A percentile compares a stretch with the other conserved stretches of the same genome.
Evolutionary conservation across 35 echinoderm and acorn worm genomes (phyloP).

Genomic region (Lytechinus pictus): DNA sequence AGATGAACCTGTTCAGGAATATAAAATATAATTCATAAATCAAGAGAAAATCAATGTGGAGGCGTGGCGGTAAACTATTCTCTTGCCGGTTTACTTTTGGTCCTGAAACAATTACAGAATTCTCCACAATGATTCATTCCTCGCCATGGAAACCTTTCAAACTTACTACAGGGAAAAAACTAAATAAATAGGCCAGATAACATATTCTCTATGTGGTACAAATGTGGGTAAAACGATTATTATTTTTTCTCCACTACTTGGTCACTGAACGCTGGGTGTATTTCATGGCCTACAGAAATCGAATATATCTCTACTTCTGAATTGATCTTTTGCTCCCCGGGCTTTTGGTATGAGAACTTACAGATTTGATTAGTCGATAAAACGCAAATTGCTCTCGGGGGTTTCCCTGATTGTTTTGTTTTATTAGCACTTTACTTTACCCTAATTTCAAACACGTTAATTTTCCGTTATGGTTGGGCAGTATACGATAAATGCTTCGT

Average conservation of each 20-base stretch:
- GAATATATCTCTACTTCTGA: neutral
- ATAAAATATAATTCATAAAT: too few species aligned
- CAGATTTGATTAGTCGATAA: neutral
- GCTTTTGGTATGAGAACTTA: neutral
- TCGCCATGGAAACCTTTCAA: too few species aligned
- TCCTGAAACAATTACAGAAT: neutral
- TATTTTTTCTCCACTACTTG: neutral
- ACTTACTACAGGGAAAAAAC: neutral
- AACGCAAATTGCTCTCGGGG: neutral
- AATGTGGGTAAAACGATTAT: neutral
- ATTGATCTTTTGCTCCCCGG: neutral
- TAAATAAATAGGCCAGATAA: neutral
- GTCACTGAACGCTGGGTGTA: neutral
- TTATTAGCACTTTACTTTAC: too few species aligned
- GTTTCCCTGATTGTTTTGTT: neutral
- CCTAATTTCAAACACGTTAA: neutral
- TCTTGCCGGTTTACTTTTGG: neutral
- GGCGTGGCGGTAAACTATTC: neutral
- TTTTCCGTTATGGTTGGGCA: neutral
- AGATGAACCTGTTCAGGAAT: too few species aligned
- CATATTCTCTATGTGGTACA: neutral
- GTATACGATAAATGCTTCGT: neutral
- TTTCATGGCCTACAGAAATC: neutral
- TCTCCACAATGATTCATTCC: too few species aligned
- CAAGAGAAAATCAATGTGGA: too few species aligned